These are phyloP conservation scores for Protophormia terraenovae DNA, from an alignment of 2,888 invertebrate genomes.

Conservation along the genomic window DNA sequence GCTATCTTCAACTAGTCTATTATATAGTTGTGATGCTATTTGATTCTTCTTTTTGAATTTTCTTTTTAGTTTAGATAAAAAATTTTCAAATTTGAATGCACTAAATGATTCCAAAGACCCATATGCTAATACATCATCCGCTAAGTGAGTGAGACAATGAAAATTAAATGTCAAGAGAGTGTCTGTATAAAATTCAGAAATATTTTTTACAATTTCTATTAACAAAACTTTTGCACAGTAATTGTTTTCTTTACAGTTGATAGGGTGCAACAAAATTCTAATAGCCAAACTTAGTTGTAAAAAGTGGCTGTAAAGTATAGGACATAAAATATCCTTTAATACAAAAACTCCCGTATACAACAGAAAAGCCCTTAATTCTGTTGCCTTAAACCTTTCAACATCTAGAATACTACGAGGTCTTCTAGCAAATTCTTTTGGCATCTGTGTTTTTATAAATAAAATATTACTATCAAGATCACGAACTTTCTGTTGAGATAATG, in stretches of 20 bases:
- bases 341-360: slow-evolving; percentile 53
- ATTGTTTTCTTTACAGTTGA: slow-evolving; percentile 36
- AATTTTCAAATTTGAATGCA: slow-evolving; percentile 51
- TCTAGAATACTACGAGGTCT: slow-evolving; percentile 37
- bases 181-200: slow-evolving; percentile 37
- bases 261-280: slow-evolving; percentile 31
- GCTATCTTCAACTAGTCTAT: not conserved
- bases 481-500: slow-evolving; percentile 22
- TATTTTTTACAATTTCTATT: slow-evolving; percentile 43
- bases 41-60: slow-evolving; percentile 1
- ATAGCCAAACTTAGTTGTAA: slow-evolving; percentile 38
- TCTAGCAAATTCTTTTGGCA: slow-evolving; percentile 55
- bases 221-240: slow-evolving; percentile 43
- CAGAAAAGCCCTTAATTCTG: slow-evolving; percentile 52
- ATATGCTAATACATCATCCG: slow-evolving; percentile 42
- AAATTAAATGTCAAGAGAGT: slow-evolving; percentile 49
- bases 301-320: slow-evolving; percentile 43
- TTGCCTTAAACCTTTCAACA: slow-evolving; percentile 54
- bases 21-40: not conserved
- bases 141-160: slow-evolving; percentile 53
- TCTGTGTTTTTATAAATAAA: slow-evolving; percentile 33
- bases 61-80: slow-evolving; percentile 33
- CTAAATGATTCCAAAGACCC: slow-evolving; percentile 39
- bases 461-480: slow-evolving; percentile 41
- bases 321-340: slow-evolving; percentile 36